These are phyloP conservation scores for Porites divaricata DNA, from an alignment of 92 coral and sea anemone genomes.

Conservation along the genomic window DNA sequence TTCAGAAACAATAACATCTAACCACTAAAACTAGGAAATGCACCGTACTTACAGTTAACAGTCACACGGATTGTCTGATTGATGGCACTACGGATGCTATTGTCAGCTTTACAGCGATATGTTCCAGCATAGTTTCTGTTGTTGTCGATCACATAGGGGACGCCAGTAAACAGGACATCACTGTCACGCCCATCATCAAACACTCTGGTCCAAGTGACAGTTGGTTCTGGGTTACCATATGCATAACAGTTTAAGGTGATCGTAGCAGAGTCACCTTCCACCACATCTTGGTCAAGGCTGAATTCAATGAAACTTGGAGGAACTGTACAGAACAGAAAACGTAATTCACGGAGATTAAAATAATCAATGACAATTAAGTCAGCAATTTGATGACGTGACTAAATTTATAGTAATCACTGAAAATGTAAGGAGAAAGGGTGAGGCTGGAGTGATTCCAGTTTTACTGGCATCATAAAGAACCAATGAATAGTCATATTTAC, in stretches of 20 bases:
- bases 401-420: too few species aligned
- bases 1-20: too few species aligned
- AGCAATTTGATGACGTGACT: too few species aligned
- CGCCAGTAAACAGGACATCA: not conserved
- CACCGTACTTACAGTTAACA: too few species aligned
- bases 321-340: not conserved
- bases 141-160: not conserved
- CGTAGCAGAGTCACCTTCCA: not conserved
- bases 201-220: conserved; percentile 47
- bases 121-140: conserved; percentile 42
- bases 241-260: not conserved
- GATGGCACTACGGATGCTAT: conserved; percentile 44
- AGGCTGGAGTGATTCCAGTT: too few species aligned
- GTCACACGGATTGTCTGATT: conserved; percentile 30
- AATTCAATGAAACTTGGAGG: not conserved
- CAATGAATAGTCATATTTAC: too few species aligned
- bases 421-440: too few species aligned
- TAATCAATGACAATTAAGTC: not conserved
- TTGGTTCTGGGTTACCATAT: conserved; percentile 37
- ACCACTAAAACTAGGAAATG: too few species aligned
- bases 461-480: too few species aligned
- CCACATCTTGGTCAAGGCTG: not conserved
- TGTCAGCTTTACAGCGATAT: conserved; percentile 54
- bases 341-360: not conserved
- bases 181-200: not conserved